phyloP scores from a whole-genome alignment of 1,140 invertebrate species.

The Pachypeltis micranthus region DNA sequence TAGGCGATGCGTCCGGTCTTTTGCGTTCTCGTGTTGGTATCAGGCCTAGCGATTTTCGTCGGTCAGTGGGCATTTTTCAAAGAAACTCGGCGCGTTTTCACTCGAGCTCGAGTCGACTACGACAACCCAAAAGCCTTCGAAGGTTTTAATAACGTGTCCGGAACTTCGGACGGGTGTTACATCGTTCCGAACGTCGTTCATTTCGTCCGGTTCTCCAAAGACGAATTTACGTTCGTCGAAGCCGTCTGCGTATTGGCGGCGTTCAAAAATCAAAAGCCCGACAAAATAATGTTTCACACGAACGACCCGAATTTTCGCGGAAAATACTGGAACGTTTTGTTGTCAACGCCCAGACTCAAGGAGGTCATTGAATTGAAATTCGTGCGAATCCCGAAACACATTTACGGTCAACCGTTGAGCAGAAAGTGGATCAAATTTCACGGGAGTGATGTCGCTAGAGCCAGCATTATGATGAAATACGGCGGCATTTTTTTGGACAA shows the following conservation, averaged over 20 bases:
- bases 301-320: conserved; percentile 23
- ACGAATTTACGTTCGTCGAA: conserved; percentile 21
- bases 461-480: conserved; percentile 20
- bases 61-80: too few species aligned
- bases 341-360: conserved; percentile 16
- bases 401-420: conserved; percentile 26
- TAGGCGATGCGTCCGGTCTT: too few species aligned
- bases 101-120: neutral
- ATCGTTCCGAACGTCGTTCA: neutral
- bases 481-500: conserved; percentile 26
- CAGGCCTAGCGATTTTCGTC: too few species aligned
- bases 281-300: conserved; percentile 27
- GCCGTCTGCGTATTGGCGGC: conserved; percentile 25
- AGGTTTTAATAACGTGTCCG: neutral
- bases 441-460: conserved; percentile 20
- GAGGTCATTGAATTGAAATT: conserved; percentile 19
- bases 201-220: conserved; percentile 14
- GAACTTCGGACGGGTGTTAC: neutral
- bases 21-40: too few species aligned
- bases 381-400: conserved; percentile 23
- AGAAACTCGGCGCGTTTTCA: too few species aligned
- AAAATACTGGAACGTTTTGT: conserved; percentile 26
- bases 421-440: conserved; percentile 15
- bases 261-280: conserved; percentile 27
- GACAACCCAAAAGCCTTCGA: neutral